Base-by-base conservation (phyloP, 1,140 invertebrate species). In the Pseudomyrmex dendroicus region DNA sequence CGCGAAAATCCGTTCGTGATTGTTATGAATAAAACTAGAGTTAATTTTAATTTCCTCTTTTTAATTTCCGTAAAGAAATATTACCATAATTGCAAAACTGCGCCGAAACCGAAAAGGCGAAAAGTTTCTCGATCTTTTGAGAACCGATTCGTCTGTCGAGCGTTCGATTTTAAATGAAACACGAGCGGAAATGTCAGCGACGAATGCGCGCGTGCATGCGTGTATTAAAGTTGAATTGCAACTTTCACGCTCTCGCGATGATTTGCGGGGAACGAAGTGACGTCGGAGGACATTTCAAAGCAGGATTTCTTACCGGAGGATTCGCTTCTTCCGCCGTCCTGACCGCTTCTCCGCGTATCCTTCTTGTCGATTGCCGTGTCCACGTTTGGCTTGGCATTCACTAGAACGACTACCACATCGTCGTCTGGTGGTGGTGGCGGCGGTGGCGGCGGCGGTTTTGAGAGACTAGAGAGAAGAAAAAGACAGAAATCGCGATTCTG, bases 401-500 rank as follows among this genome's bases (percentile, higher is more conserved):
- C 86, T n/a, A 92, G 73, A 20, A 93, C 86, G 12, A 92, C 85
- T 3, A 92, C 83, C 15, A 84, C 48, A 35, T 93, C 93, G 2
- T 93, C 92, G 85, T 94, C 94, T 80, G 92, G 93, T 22, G 92
- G 91, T 10, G 93, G 94, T n/a, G 93, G 93, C 2, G 93, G 93
- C 0, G 94, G 93, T 2, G 93, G 94, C 48, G 94, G 94, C 2
- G 93, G 93, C 46, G 92, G 93, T 80, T 90, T 92, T 25, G 89
- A 89, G 66, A 91, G 85, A 84, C 92, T 93, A 73, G 74, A 84
- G 61, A 89, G 63, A 5, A 83, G 62, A 89, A 68, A 5, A 20
- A 20, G 20, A 80, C 2, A 72, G 12, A 59, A 50, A 3, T 62
- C 67, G 22, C 63, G 20, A 2, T 76, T 56, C 10, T 12, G 3